Conservation (phyloP, 1,140 invertebrate species). For the Camponotus floridanus region DNA sequence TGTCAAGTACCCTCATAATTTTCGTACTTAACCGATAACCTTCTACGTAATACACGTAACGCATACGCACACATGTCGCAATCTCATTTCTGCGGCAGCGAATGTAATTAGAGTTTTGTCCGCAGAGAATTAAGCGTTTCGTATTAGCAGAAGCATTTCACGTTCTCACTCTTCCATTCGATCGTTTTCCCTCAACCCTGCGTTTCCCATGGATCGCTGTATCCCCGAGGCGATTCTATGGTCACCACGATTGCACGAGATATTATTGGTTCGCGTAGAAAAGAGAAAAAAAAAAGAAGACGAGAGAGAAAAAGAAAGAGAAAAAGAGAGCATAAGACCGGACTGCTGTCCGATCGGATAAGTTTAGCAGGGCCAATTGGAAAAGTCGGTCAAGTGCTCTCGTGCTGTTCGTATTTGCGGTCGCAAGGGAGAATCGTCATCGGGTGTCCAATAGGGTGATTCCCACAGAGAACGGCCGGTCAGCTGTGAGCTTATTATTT, state of each 20-base stretch:
- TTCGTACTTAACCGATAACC: conserved; percentile 4
- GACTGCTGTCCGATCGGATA: conserved; percentile 64
- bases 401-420: conserved; percentile 61
- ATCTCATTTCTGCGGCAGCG: conserved; percentile 6
- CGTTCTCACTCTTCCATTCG: conserved; percentile 37
- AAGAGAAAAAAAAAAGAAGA: not conserved
- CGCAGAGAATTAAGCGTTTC: conserved; percentile 26
- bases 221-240: conserved; percentile 27
- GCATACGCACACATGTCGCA: not conserved
- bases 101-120: conserved; percentile 39
- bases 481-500: conserved; percentile 67
- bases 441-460: conserved; percentile 53
- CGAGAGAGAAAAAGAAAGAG: conserved; percentile 3
- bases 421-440: conserved; percentile 56
- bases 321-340: conserved; percentile 8
- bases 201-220: conserved; percentile 27
- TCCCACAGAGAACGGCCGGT: conserved; percentile 43
- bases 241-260: conserved; percentile 20
- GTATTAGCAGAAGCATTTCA: conserved; percentile 20
- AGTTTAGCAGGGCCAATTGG: conserved; percentile 67
- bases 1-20: not conserved
- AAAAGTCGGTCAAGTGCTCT: conserved; percentile 76
- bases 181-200: conserved; percentile 9
- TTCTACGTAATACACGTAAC: not conserved
- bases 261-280: conserved; percentile 45